These are phyloP conservation scores for Oxygymnocypris stewartii DNA, from an alignment of 2,113 vertebrate genomes.

Conservation along the genomic window DNA sequence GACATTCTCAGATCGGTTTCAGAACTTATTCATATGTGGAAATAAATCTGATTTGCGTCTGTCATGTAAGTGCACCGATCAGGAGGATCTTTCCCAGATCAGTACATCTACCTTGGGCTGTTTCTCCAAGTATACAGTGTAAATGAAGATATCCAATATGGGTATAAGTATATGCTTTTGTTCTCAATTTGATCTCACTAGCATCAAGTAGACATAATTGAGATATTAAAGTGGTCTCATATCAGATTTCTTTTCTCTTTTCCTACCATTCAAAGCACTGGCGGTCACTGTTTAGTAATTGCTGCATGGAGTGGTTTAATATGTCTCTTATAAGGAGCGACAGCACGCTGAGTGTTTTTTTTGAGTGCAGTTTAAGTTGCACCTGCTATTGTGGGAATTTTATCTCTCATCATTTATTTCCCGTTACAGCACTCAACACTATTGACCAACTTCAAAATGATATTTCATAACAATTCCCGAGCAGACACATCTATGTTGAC, in stretches of 20 bases:
- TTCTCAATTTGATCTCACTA: not conserved
- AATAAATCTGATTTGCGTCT: no score
- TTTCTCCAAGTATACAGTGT: no score
- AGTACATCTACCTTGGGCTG: no score
- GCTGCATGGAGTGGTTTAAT: conserved; percentile 62
- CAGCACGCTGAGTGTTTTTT: conserved; percentile 38
- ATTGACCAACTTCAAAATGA: conserved; percentile 28
- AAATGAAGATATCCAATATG: not conserved
- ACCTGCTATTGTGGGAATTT: conserved; percentile 8
- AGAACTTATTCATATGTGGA: no score
- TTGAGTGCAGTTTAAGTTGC: conserved; percentile 38
- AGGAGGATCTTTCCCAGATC: no score
- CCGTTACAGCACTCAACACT: conserved; percentile 2
- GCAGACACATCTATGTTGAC: not conserved
- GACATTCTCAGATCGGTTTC: no score
- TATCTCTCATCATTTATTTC: conserved; percentile 21
- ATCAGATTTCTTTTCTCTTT: not conserved
- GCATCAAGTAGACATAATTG: not conserved
- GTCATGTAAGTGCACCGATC: no score
- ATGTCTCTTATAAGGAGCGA: conserved; percentile 52
- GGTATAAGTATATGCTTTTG: not conserved
- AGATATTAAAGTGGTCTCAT: not conserved
- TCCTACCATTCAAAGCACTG: not conserved
- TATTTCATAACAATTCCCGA: conserved; percentile 19
- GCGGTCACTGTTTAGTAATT: not conserved